These are phyloP conservation scores for Ectobius pallidus DNA, from an alignment of 2,888 invertebrate species.

Conservation along the genomic window DNA sequence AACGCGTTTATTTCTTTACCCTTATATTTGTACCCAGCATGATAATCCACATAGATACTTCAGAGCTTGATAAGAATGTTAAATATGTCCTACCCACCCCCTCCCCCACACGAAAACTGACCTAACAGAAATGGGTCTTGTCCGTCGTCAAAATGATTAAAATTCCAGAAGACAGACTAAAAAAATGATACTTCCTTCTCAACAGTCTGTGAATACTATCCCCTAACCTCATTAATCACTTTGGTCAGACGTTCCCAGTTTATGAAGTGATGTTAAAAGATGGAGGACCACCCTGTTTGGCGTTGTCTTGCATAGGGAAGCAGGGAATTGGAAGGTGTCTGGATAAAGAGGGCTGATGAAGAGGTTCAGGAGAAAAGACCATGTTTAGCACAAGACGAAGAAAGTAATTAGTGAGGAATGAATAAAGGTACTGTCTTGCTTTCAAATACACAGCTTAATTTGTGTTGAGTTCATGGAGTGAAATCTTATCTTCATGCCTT, in stretches of 20 bases:
- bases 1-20: too few species aligned
- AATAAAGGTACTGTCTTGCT: background rate
- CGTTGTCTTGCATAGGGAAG: background rate
- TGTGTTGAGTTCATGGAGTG: too few species aligned
- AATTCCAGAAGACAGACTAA: too few species aligned
- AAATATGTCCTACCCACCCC: too few species aligned
- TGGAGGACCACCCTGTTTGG: background rate
- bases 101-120: too few species aligned
- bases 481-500: too few species aligned
- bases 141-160: background rate
- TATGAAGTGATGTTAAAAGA: conserved; percentile 5
- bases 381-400: background rate
- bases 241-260: background rate
- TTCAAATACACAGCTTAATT: too few species aligned
- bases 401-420: background rate
- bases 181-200: too few species aligned
- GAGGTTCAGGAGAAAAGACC: background rate
- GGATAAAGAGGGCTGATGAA: background rate
- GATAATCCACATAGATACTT: too few species aligned
- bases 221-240: background rate
- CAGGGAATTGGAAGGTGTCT: background rate
- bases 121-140: too few species aligned
- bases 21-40: too few species aligned
- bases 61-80: too few species aligned
- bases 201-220: background rate